A percentile compares a stretch with the other conserved stretches of the same genome.
These are phyloP conservation scores for Epinephelus malabaricus DNA, from an alignment of 2,797 vertebrate genomes.

Conservation along the genomic window DNA sequence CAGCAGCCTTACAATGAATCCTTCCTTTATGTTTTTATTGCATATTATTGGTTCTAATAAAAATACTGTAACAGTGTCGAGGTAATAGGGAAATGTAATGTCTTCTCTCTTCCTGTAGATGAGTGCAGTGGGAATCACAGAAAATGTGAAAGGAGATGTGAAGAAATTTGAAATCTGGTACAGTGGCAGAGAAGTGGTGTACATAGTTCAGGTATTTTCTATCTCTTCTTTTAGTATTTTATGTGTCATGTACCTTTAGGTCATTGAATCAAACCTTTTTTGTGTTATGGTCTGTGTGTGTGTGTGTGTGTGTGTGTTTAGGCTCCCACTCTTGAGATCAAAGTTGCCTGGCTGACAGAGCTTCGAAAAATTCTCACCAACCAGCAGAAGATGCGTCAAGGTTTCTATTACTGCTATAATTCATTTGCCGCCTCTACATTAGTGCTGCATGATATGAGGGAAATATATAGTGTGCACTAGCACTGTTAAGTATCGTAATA, in stretches of 20 bases:
- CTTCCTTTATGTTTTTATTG: not conserved
- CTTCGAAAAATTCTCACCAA: conserved; percentile 93
- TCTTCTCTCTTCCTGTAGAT: conserved; percentile 84
- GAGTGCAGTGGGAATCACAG: conserved; percentile 94
- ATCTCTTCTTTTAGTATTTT: not conserved
- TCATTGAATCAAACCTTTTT: not conserved
- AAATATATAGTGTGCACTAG: too few relatives aligned
- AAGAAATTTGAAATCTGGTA: conserved; percentile 99
- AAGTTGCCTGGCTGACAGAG: conserved; percentile 93
- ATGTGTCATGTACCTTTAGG: not conserved
- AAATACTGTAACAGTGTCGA: not conserved
- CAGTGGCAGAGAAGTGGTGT: conserved; percentile 94
- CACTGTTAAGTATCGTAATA: too few relatives aligned
- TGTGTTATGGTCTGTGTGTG: not conserved
- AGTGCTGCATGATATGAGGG: too few relatives aligned
- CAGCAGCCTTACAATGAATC: not conserved
- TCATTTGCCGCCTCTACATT: not conserved
- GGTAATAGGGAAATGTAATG: not conserved
- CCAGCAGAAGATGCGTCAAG: conserved; percentile 90
- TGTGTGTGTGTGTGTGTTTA: conserved; percentile 64
- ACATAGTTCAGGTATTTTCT: conserved; percentile 92
- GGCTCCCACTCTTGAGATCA: conserved; percentile 93
- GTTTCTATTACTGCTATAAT: conserved; percentile 72
- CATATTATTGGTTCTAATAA: not conserved
- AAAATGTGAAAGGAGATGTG: conserved; percentile 95